These are phyloP conservation scores for Stramonita haemastoma DNA, from an alignment of 2,888 invertebrate genomes.

Conservation along the genomic window DNA sequence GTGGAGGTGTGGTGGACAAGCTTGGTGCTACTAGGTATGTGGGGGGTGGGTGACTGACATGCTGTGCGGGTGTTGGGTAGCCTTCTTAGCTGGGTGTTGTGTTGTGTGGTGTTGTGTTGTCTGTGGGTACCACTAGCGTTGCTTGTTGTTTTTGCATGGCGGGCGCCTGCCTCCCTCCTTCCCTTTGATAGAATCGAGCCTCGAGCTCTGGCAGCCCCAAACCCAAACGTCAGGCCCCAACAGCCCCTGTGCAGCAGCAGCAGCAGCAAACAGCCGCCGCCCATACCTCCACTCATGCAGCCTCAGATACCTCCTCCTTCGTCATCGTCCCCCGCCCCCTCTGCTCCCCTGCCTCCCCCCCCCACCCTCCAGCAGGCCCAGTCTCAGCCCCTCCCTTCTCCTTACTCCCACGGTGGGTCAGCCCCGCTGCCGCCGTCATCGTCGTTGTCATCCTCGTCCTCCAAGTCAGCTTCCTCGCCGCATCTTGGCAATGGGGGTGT, in stretches of 20 bases:
- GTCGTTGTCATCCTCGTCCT: neutral
- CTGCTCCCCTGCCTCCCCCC: neutral
- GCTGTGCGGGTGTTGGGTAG: no score
- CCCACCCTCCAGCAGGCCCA: neutral
- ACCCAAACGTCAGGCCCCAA: slow-evolving; percentile 60
- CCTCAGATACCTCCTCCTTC: slow-evolving; percentile 20
- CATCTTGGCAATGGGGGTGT: slow-evolving; percentile 27
- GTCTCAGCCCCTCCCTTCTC: neutral
- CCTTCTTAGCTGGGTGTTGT: no score
- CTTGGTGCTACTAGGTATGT: no score
- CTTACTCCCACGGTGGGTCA: neutral
- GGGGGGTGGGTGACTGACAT: no score
- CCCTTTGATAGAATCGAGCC: slow-evolving; percentile 33
- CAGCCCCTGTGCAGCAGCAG: slow-evolving; percentile 48
- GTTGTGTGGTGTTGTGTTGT: no score
- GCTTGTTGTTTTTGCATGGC: neutral
- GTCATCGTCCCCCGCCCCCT: neutral
- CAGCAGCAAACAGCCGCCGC: slow-evolving; percentile 2
- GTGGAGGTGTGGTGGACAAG: no score
- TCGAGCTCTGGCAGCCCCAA: slow-evolving; percentile 42
- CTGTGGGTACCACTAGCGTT: no score
- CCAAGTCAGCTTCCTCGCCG: neutral
- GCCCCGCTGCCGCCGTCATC: neutral
- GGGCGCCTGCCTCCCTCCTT: neutral
- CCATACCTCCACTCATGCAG: neutral